These are phyloP conservation scores for Hemicrepidius hirtus DNA, from an alignment of 2,888 invertebrate genomes.

Conservation along the genomic window DNA sequence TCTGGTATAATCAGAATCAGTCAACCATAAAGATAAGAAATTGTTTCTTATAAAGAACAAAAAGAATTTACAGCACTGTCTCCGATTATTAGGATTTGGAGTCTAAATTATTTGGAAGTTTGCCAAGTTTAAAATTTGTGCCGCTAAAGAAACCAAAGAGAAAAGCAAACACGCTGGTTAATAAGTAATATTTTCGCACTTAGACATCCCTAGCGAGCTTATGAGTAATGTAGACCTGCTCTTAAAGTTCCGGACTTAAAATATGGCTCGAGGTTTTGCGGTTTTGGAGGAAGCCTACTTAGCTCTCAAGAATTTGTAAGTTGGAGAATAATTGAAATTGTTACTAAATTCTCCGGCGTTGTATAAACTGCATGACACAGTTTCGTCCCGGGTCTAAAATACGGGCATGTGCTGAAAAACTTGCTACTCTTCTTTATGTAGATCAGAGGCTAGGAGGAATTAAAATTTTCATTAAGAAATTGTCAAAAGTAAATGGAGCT, in stretches of 20 bases:
- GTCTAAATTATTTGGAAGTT: constrained; percentile 5
- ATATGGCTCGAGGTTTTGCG: constrained; percentile 26
- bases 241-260: constrained; percentile 30
- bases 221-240: constrained; percentile 34
- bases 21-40: no score
- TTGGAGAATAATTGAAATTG: constrained; percentile 33
- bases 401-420: not conserved
- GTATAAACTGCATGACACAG: constrained; percentile 8
- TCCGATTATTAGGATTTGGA: not conserved
- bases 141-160: constrained; percentile 5
- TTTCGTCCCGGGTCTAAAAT: not conserved
- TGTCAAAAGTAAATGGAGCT: constrained; percentile 41
- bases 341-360: constrained; percentile 14
- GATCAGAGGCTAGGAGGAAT: constrained; percentile 18
- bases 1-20: no score
- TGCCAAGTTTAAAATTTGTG: constrained; percentile 11
- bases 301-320: constrained; percentile 24
- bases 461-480: constrained; percentile 48
- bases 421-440: constrained; percentile 5
- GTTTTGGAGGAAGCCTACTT: constrained; percentile 25
- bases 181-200: constrained; percentile 29
- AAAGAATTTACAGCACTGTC: not conserved
- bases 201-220: constrained; percentile 23
- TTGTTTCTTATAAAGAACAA: not conserved
- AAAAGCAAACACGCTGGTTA: constrained; percentile 20